Evolutionary conservation across 2,888 invertebrate species (phyloP), one percentile per base, ranked within the genome.

Genomic region (Ochropacha duplaris): DNA sequence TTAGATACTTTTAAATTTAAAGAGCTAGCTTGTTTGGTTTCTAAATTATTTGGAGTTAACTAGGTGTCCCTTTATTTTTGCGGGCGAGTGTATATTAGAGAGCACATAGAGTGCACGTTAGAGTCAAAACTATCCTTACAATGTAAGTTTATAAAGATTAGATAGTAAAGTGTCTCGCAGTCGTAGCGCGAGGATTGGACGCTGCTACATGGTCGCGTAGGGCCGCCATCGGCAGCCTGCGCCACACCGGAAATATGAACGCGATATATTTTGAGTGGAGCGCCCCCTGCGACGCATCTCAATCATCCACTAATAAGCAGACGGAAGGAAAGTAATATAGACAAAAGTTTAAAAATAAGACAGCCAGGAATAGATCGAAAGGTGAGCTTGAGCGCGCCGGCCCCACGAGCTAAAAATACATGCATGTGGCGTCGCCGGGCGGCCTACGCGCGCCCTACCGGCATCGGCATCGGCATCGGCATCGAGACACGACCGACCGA

Each of bases 251-350:
- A 90, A 86, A 90, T 86, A 88, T 84, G 82, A 78, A 72, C 78
- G 79, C 79, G 79, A 81, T 84, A 84, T 87, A 88, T 87, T 86
- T 84, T 68, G 70, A 83, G 83, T 65, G 69, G 74, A 83, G 86
- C 87, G 88, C 92, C 92, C 92, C 92, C 92, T 90, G 92, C 91
- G 91, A 88, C 85, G 92, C 90, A 79, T 86, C 87, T 91, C 87
- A 88, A 90, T 91, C 90, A 90, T 89, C 87, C 88, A 85, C 89
- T 91, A 91, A 92, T 92, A 90, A 91, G 90, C 84, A 87, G 85
- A 83, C 88, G 89, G 89, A 90, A 90, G 90, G 87, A 90, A 89
- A 90, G 90, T 88, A 83, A 91, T 92, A 90, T 88, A 92, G 91
- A 92, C 91, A 92, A 90, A 91, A 88, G 90, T 91, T 88, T 91